These are phyloP conservation scores for Adelphocoris suturalis DNA, from an alignment of 2,888 invertebrate genomes.

Conservation along the genomic window DNA sequence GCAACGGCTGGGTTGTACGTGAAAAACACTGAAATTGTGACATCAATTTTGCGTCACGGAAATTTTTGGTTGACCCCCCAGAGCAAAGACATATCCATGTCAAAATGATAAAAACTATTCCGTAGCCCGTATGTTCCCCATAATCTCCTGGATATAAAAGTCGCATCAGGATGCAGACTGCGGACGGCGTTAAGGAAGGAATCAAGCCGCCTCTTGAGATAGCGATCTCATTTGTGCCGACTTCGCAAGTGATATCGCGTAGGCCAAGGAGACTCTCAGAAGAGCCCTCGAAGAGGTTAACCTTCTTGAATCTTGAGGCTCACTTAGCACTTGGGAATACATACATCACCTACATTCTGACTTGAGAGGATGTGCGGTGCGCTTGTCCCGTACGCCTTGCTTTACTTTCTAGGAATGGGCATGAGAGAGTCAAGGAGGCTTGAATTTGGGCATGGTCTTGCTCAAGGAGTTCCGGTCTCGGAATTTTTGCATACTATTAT, in stretches of 20 bases:
- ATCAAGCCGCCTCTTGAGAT: slow-evolving; percentile 4
- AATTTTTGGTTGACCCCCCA: too few species aligned
- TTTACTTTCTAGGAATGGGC: slow-evolving; percentile 37
- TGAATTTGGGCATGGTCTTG: not conserved
- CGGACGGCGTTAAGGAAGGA: slow-evolving; percentile 1
- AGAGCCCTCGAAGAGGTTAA: slow-evolving; percentile 13
- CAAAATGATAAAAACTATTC: too few species aligned
- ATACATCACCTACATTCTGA: slow-evolving; percentile 22
- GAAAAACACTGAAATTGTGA: too few species aligned
- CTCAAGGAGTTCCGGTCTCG: slow-evolving; percentile 15
- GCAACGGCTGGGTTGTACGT: too few species aligned
- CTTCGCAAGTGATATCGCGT: not conserved
- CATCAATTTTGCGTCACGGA: too few species aligned
- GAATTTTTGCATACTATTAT: not conserved
- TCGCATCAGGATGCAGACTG: slow-evolving; percentile 1
- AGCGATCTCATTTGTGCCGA: not conserved
- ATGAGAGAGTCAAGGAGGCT: slow-evolving; percentile 14
- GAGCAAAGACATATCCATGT: too few species aligned
- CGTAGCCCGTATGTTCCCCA: not conserved
- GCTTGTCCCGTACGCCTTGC: not conserved
- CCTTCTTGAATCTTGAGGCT: not conserved
- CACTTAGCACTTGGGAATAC: not conserved
- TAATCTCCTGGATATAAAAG: not conserved
- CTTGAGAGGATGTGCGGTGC: not conserved
- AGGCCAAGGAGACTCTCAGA: slow-evolving; percentile 13